phyloP scores from a whole-genome alignment of 2,113 vertebrate genomes.

The Gymnorhina tibicen region DNA sequence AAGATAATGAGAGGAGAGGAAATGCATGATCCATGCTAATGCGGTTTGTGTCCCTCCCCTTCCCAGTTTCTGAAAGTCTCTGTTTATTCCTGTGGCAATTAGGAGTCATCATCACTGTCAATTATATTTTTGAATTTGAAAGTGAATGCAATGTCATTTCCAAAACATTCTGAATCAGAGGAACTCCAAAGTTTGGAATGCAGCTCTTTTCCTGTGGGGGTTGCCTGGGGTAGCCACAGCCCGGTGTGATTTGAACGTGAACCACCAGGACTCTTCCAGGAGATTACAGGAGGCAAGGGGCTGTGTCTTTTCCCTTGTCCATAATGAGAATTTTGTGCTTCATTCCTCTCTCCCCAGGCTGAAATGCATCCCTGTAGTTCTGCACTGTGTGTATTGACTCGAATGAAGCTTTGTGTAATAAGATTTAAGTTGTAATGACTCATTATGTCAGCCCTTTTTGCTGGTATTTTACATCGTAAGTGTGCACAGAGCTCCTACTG shows the following conservation, averaged over 20 bases:
- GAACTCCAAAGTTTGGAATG: not conserved
- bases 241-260: not conserved
- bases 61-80: not conserved
- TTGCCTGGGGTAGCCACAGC: not conserved
- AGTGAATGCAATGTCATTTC: not conserved
- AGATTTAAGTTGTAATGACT: slow-evolving; percentile 55
- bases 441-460: not conserved
- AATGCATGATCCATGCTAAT: not conserved
- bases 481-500: not conserved
- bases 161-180: not conserved
- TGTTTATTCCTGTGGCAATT: not conserved
- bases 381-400: not conserved
- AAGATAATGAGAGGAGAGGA: not conserved
- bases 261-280: not conserved
- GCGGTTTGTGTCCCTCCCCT: not conserved
- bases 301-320: not conserved
- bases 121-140: not conserved
- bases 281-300: not conserved
- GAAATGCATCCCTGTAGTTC: not conserved
- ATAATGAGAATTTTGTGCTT: not conserved
- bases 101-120: not conserved
- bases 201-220: not conserved
- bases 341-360: not conserved
- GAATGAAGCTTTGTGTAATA: slow-evolving; percentile 36
- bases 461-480: not conserved